Evolutionary conservation across 2,888 invertebrate species (phyloP), one percentile per base, ranked within the genome.

Genomic region (Hoplodrina blanda): DNA sequence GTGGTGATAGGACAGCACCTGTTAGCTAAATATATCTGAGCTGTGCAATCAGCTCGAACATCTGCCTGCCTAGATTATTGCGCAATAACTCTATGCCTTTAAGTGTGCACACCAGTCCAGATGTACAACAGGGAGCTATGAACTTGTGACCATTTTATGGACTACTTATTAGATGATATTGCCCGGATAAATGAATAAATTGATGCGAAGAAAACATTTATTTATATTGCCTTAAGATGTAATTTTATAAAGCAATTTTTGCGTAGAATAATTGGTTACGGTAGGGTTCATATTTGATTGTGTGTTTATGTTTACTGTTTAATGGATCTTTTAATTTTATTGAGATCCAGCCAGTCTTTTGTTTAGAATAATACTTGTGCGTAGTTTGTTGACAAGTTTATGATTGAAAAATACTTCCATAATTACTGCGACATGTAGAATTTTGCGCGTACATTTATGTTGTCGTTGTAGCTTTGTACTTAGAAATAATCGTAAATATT

Each of bases 21-120:
- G 95, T 95, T 92, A 87, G 89, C 91, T 93, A 94, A 92, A 93
- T 93, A 92, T 93, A 93, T 89, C 88, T 78, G 72, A 78, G 83
- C 76, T 69, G 87, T 84, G 92, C 93, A 95, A 95, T 95, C 94
- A 94, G 91, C 94, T 90, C 87, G 87, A 83, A 84, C 95, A 95
- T 94, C 95, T 95, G 95, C 95, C 85, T 84, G 86, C 85, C 88
- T 91, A 90, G 91, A 91, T 92, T 92, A 93, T 95, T 93, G 92
- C 92, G 94, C 93, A 95, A 95, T 94, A 91, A 91, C 88, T 91
- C 88, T 88, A 88, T 17, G 56, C 87, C 90, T 87, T 79, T 92
- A 92, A 92, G 87, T 91, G 90, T 91, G 89, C 88, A 82, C 82
- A 84, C 85, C 78, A 88, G 62, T 63, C 94, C 95, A 95, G 95